A percentile compares a stretch with the other conserved stretches of the same genome.
Evolutionary conservation across 2,113 vertebrate species (phyloP).

Genomic region (Amia ocellicauda): DNA sequence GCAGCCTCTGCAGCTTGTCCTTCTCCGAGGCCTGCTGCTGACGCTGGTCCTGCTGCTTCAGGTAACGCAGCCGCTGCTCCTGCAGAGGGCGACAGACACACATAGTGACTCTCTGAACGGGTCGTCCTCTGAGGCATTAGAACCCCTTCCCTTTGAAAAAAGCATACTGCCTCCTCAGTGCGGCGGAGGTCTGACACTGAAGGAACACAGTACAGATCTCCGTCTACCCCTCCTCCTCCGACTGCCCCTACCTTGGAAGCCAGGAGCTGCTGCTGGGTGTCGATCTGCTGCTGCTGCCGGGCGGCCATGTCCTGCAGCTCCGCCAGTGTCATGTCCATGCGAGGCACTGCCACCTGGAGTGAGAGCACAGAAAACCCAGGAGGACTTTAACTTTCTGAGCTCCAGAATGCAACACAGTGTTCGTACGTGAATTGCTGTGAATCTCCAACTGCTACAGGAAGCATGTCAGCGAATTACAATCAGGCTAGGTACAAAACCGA

Average conservation of each 20-base stretch:
- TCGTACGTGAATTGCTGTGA: too few species aligned
- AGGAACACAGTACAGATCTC: too few species aligned
- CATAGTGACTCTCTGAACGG: not conserved
- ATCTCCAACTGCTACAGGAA: too few species aligned
- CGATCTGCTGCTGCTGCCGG: conserved; percentile 95
- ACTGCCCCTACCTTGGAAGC: conserved; percentile 78
- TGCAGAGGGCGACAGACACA: conserved; percentile 32
- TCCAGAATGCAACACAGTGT: not conserved
- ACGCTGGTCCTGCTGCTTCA: conserved; percentile 90
- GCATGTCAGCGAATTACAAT: too few species aligned
- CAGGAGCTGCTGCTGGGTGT: conserved; percentile 87
- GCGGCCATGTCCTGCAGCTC: conserved; percentile 97
- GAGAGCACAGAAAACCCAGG: not conserved
- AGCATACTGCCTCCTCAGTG: not conserved
- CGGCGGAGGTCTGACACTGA: too few species aligned
- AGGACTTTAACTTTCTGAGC: not conserved
- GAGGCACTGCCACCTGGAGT: conserved; percentile 72
- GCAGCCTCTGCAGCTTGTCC: conserved; percentile 84
- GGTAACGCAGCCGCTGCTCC: conserved; percentile 87
- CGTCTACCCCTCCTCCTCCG: too few species aligned
- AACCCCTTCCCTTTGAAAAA: too few species aligned
- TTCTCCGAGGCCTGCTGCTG: conserved; percentile 87
- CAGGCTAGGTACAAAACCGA: not conserved
- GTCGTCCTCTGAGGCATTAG: too few species aligned
- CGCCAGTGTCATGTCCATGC: conserved; percentile 91